Base-by-base conservation (phyloP, 2,113 vertebrate genomes). In the Oncorhynchus clarkii region DNA sequence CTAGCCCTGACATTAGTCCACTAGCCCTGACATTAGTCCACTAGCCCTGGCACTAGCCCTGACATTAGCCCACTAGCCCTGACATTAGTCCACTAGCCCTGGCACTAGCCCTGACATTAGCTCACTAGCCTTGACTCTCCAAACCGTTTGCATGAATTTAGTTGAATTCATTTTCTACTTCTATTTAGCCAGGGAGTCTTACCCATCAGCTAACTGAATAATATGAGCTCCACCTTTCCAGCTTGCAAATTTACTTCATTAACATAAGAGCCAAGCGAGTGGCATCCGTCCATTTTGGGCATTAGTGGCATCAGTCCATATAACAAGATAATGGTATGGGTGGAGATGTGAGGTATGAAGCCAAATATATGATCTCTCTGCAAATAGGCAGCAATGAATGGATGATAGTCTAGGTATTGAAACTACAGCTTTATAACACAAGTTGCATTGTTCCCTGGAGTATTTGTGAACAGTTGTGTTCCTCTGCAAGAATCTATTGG, bases 401-500 rank as follows among this genome's bases (percentile, higher is more conserved):
- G 60, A 24, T n/a, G 60, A 24, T n/a, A 24, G 16, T 51, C 83
- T 31, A 78, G 84, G 74, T 72, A 90, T 90, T 51, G 89, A 90
- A 45, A 45, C 39, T 11, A 45, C 39, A 11, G 39, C 9, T 45
- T 45, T 11, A 45, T 11, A 45, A 45, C 39, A 45, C 8, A 11
- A 45, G 39, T 45, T 45, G 39, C 9, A 45, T 45, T 45, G 8
- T 45, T 11, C 39, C 8, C 39, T 45, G 39, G 39, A 45, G 39
- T 45, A 2, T 45, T 2, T 45, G 39, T 45, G 8, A 45, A 9
- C 8, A 45, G 39, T 45, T 45, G 39, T 45, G 39, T 45, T 90
- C 86, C 90, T 88, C 87, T 88, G 89, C 85, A 68, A 89, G 86
- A 86, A 92, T 92, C 90, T 45, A 9, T 11, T 11, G 39, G 39